Evolutionary conservation across 35 echinoderm and acorn worm genomes (phyloP), one percentile per base, ranked within the genome.

Genomic region (Diadema setosum): DNA sequence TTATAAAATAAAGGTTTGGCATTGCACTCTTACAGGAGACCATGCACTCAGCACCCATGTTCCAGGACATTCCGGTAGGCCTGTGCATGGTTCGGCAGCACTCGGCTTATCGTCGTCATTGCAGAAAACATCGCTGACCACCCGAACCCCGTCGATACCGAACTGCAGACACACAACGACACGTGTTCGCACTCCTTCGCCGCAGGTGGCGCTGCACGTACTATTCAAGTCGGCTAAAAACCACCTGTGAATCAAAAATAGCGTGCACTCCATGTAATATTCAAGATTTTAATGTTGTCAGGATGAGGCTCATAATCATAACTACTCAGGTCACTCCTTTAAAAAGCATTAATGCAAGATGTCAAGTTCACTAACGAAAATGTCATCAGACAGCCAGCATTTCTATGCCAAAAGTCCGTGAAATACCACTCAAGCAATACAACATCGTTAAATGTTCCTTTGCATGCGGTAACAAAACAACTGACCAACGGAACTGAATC

Each of bases 1-100:
- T 60, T 5, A 21, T 60, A 60, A 60, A 60, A 60, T 60, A 8
- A 60, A 60, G 7, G 4, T 24, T 24, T 15, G 17, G 21, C 5
- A 60, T 5, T 27, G 30, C 21, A 21, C 48, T 11, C 48, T 42
- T 78, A 78, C 73, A 12, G 29, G 35, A 42, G 73, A 78, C 73
- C 73, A 78, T n/a, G 73, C 39, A 16, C 73, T 78, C 0, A 78
- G 15, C 73, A 78, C 73, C 73, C 73, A 78, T n/a, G 40, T 78
- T 18, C 73, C 73, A 17, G 73, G 73, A 16, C 73, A 78, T 24
- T 41, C 39, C 17, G 73, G 73, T n/a, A 78, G 11, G 33, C 44
- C 73, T 23, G 73, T 78, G 44, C 73, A 78, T 9, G 73, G 73
- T 78, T 78, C 73, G 39, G 34, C 40, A 20, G 33, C 35, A 25